These are phyloP conservation scores for Acronicta leporina DNA, from an alignment of 2,888 invertebrate species.

Conservation along the genomic window DNA sequence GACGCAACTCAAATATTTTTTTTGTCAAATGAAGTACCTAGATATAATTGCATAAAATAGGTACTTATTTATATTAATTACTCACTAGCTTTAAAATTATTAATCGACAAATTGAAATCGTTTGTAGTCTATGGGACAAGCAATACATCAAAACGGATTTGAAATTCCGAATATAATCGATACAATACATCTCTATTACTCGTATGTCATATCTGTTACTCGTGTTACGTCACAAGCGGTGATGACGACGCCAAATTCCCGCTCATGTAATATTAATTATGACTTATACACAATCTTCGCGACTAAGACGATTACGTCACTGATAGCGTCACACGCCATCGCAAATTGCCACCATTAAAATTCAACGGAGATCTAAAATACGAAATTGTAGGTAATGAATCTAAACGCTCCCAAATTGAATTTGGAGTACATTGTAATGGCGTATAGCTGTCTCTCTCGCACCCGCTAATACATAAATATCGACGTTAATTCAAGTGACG, in stretches of 20 bases:
- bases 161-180: slow-evolving; percentile 1
- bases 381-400: slow-evolving; percentile 72
- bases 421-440: slow-evolving; percentile 63
- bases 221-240: slow-evolving; percentile 13
- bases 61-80: not conserved
- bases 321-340: slow-evolving; percentile 70
- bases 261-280: slow-evolving; percentile 58
- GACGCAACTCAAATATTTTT: too few relatives aligned
- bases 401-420: slow-evolving; percentile 65
- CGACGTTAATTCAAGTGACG: slow-evolving; percentile 45
- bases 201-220: slow-evolving; percentile 7
- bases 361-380: slow-evolving; percentile 71
- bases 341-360: slow-evolving; percentile 79
- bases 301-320: slow-evolving; percentile 63
- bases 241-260: slow-evolving; percentile 18
- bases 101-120: not conserved
- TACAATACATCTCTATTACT: slow-evolving; percentile 3
- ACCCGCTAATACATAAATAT: slow-evolving; percentile 55
- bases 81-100: not conserved
- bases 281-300: slow-evolving; percentile 54
- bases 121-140: not conserved
- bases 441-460: slow-evolving; percentile 53
- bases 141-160: slow-evolving; percentile 10
- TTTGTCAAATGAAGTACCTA: too few relatives aligned
- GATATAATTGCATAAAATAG: too few relatives aligned